Evolutionary conservation across 1,140 invertebrate genomes (phyloP).

Genomic region (Sarcophaga peregrina): DNA sequence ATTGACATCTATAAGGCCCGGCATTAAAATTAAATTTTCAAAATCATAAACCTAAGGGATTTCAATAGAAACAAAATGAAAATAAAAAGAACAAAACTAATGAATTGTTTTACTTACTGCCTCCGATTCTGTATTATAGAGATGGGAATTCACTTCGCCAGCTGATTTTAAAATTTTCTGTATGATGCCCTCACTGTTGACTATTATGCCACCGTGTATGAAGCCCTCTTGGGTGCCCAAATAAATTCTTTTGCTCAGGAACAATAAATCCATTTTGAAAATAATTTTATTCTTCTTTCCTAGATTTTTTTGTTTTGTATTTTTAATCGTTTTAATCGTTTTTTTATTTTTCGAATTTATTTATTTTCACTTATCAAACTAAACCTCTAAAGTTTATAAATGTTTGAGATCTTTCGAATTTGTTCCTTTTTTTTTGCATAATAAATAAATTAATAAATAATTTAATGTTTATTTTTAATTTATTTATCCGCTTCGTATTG

Average conservation of each 20-base stretch:
- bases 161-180: constrained; percentile 53
- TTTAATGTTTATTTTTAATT: too few relatives aligned
- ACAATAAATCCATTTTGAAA: constrained; percentile 60
- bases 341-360: too few relatives aligned
- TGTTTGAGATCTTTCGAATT: too few relatives aligned
- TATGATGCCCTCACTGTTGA: constrained; percentile 61
- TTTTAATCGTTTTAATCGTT: too few relatives aligned
- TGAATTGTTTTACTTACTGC: constrained; percentile 47
- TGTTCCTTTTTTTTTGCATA: too few relatives aligned
- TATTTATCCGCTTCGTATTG: too few relatives aligned
- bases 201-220: constrained; percentile 61
- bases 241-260: constrained; percentile 62
- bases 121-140: constrained; percentile 62
- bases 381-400: too few relatives aligned
- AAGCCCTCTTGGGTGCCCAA: constrained; percentile 51
- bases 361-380: too few relatives aligned
- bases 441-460: too few relatives aligned
- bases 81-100: constrained; percentile 23
- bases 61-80: background rate
- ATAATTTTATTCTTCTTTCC: background rate
- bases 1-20: constrained; percentile 88
- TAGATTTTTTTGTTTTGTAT: too few relatives aligned
- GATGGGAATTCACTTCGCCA: constrained; percentile 61
- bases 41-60: constrained; percentile 70
- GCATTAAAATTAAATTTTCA: constrained; percentile 74